Evolutionary conservation across 1,140 invertebrate species (phyloP), one percentile per base, ranked within the genome.

Genomic region (Drosophila pseudoananassae): DNA sequence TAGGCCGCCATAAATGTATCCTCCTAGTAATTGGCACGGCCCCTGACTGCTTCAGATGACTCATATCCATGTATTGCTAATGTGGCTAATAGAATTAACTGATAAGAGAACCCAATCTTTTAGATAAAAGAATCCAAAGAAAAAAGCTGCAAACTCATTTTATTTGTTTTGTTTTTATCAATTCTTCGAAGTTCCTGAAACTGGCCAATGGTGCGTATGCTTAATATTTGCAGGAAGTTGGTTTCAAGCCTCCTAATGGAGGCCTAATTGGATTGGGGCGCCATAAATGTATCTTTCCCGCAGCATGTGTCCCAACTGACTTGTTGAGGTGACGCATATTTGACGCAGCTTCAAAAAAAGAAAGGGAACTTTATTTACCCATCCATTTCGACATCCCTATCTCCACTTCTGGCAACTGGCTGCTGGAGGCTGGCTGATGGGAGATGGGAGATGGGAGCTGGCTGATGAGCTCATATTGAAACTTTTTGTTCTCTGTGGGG

Each of bases 391-490:
- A 23, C 43, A 4, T 56, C 23, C 65, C 40, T 23, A 46, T 43
- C 40, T 29, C 27, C 38, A 36, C 31, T 54, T 38, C 15, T 38
- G 17, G 36, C 5, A 52, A n/a, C 45, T 38, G 49, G 56, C 51
- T 56, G 65, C 71, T 50, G 58, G 59, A 51, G 38, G 9, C 63
- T 55, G 52, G 36, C 38, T 55, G 29, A 14, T 53, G 47, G 63
- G 46, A 64, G 29, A 14, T 53, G 47, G 63, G 46, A 64, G 29
- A 14, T 53, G 47, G 63, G 46, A 64, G 59, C 63, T 66, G 63
- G 9, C 60, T 83, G 80, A 83, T 83, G 81, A 84, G 81, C 81
- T 84, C 81, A 84, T 84, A 84, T 84, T 84, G 81, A 85, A 87
- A 85, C 82, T 78, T 82, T 75, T 83, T 85, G 50, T 73, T 58